Base-by-base conservation (phyloP, 1,140 invertebrate species). In the Drosophila melanogaster region DNA sequence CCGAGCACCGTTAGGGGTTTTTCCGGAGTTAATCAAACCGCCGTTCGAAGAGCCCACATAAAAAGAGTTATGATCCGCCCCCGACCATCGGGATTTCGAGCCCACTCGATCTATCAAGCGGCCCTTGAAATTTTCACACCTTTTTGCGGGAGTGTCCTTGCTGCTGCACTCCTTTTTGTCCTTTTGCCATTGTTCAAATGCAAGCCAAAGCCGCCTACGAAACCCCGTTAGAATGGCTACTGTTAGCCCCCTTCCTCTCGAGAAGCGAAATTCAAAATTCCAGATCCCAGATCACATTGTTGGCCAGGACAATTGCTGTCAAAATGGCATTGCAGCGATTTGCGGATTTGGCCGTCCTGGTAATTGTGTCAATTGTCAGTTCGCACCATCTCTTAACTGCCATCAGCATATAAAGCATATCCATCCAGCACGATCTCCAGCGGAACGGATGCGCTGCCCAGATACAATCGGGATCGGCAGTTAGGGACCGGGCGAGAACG, bases 311-410 rank as follows among this genome's bases (percentile, higher is more conserved):
- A 84, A 84, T 84, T 50, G 80, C 64, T 87, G 81, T 86, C 81
- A 86, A 79, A 79, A 58, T 81, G 78, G 50, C 47, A 69, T 49
- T 57, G 54, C 55, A 61, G 65, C 38, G 57, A 64, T 73, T 67
- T 66, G 24, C 14, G 57, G 57, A 49, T 47, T 61, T 64, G n/a
- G 17, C 44, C 51, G 19, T 33, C 12, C 60, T 57, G 64, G 65
- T 84, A 83, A 83, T 87, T 87, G 81, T 86, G 78, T 78, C 81
- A 86, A 86, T 86, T 86, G 81, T 87, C 81, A 76, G 61, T 84
- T 84, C 81, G 73, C 81, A 84, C 81, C 77, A 72, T 84, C 71
- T 72, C 55, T 12, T 22, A 56, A 56, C 37, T 57, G 15, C 58
- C 53, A 14, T 24, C 56, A 44, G 41, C 35, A 55, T 54, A 54